These are phyloP conservation scores for Noctilio leporinus DNA, from an alignment of 2,113 vertebrate species.

Conservation along the genomic window DNA sequence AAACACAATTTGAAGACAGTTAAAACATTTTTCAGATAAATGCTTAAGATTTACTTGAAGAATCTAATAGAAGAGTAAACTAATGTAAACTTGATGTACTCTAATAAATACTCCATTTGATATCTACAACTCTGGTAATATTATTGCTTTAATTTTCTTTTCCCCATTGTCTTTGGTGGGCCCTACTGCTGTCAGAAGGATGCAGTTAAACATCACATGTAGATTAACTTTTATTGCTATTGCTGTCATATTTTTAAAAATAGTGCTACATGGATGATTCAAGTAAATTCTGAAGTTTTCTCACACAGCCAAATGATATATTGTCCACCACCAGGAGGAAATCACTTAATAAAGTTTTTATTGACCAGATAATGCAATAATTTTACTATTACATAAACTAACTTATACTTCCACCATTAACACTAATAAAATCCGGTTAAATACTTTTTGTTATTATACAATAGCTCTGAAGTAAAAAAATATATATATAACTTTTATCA, in stretches of 20 bases:
- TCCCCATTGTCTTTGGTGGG: slow-evolving; percentile 73
- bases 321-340: slow-evolving; percentile 55
- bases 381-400: slow-evolving; percentile 64
- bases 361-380: slow-evolving; percentile 69
- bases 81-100: slow-evolving; percentile 57
- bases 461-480: background rate
- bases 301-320: slow-evolving; percentile 75
- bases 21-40: slow-evolving; percentile 34
- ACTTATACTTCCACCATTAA: slow-evolving; percentile 21
- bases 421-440: background rate
- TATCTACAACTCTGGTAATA: slow-evolving; percentile 63
- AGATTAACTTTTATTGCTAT: slow-evolving; percentile 82
- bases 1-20: background rate
- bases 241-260: slow-evolving; percentile 48
- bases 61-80: slow-evolving; percentile 55
- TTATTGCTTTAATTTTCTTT: slow-evolving; percentile 83
- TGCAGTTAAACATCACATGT: slow-evolving; percentile 87
- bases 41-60: slow-evolving; percentile 53
- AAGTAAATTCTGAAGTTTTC: slow-evolving; percentile 81
- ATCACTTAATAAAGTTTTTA: slow-evolving; percentile 73
- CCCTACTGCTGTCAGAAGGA: slow-evolving; percentile 76
- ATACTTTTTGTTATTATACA: background rate
- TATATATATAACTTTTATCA: background rate
- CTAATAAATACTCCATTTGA: slow-evolving; percentile 45
- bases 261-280: slow-evolving; percentile 82